Evolutionary conservation across 2,797 vertebrate genomes (phyloP).

Genomic region (Platyrinchus mystaceus): DNA sequence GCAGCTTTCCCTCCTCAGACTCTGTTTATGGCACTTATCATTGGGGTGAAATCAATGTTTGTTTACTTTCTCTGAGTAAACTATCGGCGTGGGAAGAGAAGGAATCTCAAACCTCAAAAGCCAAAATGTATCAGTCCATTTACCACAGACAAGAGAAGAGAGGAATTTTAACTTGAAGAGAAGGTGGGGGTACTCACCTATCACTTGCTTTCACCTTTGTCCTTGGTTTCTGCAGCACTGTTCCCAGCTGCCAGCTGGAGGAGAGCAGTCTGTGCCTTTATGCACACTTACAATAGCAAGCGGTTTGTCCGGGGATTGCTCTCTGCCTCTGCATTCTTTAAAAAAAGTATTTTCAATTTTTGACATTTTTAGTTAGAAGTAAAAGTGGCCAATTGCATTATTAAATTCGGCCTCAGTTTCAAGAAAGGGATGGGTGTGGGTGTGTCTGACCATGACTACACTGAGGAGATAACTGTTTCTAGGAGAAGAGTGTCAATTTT

Average conservation of each 20-base stretch:
- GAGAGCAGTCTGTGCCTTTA: not conserved
- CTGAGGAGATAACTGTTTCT: conserved; percentile 49
- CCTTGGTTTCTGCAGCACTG: not conserved
- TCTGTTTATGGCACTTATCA: not conserved
- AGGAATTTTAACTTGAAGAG: not conserved
- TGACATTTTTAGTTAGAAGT: conserved; percentile 43
- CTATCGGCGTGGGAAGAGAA: not conserved
- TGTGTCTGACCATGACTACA: conserved; percentile 39
- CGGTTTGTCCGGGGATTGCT: not conserved
- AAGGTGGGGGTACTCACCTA: not conserved
- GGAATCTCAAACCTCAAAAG: not conserved
- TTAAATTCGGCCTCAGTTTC: not conserved
- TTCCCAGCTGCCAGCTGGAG: not conserved
- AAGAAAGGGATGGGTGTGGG: conserved; percentile 32
- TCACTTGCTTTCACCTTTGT: not conserved
- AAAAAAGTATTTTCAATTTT: conserved; percentile 5
- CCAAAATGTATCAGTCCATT: not conserved
- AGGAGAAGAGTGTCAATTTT: conserved; percentile 42
- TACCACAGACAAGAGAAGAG: not conserved
- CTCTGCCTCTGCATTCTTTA: not conserved
- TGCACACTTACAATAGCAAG: not conserved
- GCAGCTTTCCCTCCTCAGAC: not conserved
- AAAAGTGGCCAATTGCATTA: not conserved
- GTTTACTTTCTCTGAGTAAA: not conserved
- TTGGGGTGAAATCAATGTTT: not conserved